These are phyloP conservation scores for Mohoua ochrocephala DNA, from an alignment of 2,113 vertebrate genomes.

Conservation along the genomic window DNA sequence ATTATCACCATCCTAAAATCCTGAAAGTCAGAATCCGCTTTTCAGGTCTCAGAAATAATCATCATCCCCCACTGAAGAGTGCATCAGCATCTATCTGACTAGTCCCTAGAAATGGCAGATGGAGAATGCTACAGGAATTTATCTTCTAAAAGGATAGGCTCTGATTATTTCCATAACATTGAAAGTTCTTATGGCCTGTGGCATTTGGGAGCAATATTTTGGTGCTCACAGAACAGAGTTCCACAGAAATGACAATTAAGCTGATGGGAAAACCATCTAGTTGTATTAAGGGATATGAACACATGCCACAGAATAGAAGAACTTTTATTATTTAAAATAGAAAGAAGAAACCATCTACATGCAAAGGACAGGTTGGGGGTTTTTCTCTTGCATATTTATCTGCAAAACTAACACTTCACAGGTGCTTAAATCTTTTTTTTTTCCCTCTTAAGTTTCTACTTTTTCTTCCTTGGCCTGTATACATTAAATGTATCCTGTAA, in stretches of 20 bases:
- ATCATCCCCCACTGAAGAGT: not conserved
- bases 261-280: not conserved
- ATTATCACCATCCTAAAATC: not conserved
- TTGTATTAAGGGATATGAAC: not conserved
- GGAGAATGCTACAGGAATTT: not conserved
- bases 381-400: not conserved
- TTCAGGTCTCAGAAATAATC: not conserved
- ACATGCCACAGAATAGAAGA: not conserved
- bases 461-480: not conserved
- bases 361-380: not conserved
- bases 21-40: not conserved
- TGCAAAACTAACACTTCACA: not conserved
- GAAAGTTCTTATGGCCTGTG: not conserved
- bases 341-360: not conserved
- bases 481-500: not conserved
- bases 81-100: not conserved
- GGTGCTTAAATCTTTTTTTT: not conserved
- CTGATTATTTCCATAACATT: not conserved
- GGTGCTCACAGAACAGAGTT: not conserved
- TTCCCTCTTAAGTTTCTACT: not conserved
- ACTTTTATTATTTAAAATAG: not conserved
- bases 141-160: not conserved
- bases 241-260: not conserved
- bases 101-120: not conserved
- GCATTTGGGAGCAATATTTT: not conserved